phyloP scores from a whole-genome alignment of 2,797 vertebrate species.

The Nannoperca obscura region DNA sequence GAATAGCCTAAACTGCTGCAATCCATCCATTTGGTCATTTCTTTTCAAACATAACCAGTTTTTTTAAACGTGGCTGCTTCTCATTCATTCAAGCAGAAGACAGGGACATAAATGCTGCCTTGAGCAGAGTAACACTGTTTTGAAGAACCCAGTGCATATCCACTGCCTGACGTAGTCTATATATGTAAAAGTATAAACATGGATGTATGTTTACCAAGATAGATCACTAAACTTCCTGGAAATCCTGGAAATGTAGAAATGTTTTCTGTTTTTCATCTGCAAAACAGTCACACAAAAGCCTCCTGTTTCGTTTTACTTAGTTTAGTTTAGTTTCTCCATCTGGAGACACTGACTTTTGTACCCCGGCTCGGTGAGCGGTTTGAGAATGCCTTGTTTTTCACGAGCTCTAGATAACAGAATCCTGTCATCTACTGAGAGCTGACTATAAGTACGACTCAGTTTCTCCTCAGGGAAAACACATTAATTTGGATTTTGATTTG shows the following conservation, averaged over 20 bases:
- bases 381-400: slow-evolving; percentile 75
- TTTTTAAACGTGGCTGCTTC: slow-evolving; percentile 33
- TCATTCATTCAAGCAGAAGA: slow-evolving; percentile 39
- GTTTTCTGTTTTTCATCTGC: slow-evolving; percentile 58
- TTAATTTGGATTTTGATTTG: slow-evolving; percentile 88
- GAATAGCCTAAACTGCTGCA: slow-evolving; percentile 38
- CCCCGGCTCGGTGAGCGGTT: slow-evolving; percentile 69
- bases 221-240: slow-evolving; percentile 42
- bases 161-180: slow-evolving; percentile 28
- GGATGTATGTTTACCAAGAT: slow-evolving; percentile 55
- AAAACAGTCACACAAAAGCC: slow-evolving; percentile 63
- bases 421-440: slow-evolving; percentile 84
- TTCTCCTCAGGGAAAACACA: slow-evolving; percentile 85
- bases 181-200: slow-evolving; percentile 29
- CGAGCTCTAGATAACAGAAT: slow-evolving; percentile 80
- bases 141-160: slow-evolving; percentile 28
- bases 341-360: slow-evolving; percentile 75
- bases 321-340: slow-evolving; percentile 70
- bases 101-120: slow-evolving; percentile 30
- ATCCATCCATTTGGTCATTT: slow-evolving; percentile 56
- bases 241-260: slow-evolving; percentile 51
- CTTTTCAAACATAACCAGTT: slow-evolving; percentile 43
- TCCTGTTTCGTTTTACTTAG: slow-evolving; percentile 56
- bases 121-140: slow-evolving; percentile 37
- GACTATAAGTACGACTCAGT: slow-evolving; percentile 82